Evolutionary conservation across 2,888 invertebrate species (phyloP).

Genomic region (Hanleya hanleyi): DNA sequence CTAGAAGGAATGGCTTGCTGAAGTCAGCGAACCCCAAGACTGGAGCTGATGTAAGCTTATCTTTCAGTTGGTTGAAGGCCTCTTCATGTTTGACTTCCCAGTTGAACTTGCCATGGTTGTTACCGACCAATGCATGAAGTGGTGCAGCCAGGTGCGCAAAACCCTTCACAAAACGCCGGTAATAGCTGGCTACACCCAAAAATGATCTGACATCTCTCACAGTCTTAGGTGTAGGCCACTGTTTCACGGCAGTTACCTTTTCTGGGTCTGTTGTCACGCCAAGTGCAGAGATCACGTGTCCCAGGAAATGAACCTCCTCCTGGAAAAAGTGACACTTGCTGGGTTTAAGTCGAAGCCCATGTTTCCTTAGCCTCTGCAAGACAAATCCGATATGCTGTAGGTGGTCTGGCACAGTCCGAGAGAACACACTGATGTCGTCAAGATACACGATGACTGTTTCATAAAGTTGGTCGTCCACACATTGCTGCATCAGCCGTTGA

Average conservation of each 20-base stretch:
- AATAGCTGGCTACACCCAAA: neutral
- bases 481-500: neutral
- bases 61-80: neutral
- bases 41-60: neutral
- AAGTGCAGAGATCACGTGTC: neutral
- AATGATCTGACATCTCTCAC: neutral
- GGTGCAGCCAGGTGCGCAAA: neutral
- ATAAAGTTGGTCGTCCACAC: neutral
- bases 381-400: neutral
- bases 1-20: neutral
- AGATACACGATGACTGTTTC: neutral
- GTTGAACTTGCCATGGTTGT: neutral
- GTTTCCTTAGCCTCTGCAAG: neutral
- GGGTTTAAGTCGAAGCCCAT: neutral
- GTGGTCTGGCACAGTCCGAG: neutral
- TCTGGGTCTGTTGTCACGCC: neutral
- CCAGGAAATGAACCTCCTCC: too few relatives aligned
- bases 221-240: neutral
- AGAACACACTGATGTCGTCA: neutral
- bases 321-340: slow-evolving; percentile 12
- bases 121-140: neutral
- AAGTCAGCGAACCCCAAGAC: neutral
- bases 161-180: neutral
- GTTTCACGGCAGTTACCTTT: neutral
- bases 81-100: neutral